Evolutionary conservation across 2,797 vertebrate genomes (phyloP), one percentile per base, ranked within the genome.

Genomic region (Knipowitschia caucasica): DNA sequence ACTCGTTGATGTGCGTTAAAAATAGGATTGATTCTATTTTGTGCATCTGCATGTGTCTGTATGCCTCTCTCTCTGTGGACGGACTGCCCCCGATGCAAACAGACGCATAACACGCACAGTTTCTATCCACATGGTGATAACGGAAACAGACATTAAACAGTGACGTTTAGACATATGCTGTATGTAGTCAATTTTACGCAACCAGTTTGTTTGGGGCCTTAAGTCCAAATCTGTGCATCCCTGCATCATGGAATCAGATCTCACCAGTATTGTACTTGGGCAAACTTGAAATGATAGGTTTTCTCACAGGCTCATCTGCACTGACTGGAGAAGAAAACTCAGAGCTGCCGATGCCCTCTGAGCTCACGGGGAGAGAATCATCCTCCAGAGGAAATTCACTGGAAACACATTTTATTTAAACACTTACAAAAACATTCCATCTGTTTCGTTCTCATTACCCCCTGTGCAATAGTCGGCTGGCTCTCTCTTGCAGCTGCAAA

Each of bases 401-500:
- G 35, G 14, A 65, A 29, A 74, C 11, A 61, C 2, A 60, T 29
- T 14, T 11, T 57, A 18, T 4, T 49, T 0, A 26, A 47, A 6
- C 2, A 51, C 26, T 23, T 39, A 20, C 2, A 25, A 43, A 43
- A 12, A 3, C 3, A 43, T 25, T 36, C 50, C 7, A 25, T 1
- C 3, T 4, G 50, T 15, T 4, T 39, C 2, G 1, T 23, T 57
- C 4, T 26, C 47, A 39, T 55, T 75, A 94, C 93, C 91, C 92
- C 76, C 70, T 89, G 42, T 89, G 82, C 34, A 95, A 75, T 53
- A 94, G 87, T 54, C 59, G 86, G 43, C 62, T 61, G 18, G 93
- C 92, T 60, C 77, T 86, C 50, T 93, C 88, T 59, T 95, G 94
- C 24, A 96, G 84, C 23, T 83, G 83, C 23, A 91, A 38, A 1